Evolutionary conservation across 2,113 vertebrate genomes (phyloP).

Genomic region (Felis chaus): DNA sequence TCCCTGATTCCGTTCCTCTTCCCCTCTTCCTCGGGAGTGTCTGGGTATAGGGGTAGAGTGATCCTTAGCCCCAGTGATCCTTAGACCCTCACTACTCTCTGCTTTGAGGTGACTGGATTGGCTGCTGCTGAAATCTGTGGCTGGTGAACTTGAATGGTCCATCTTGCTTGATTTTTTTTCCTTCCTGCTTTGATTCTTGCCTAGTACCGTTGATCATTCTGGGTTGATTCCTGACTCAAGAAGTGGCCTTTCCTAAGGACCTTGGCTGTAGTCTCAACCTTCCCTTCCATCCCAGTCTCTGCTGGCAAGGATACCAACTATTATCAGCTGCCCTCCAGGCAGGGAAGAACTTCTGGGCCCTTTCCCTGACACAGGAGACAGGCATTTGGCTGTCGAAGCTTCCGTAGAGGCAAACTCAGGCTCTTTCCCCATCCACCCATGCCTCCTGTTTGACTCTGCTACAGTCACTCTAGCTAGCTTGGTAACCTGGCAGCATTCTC

Average conservation of each 20-base stretch:
- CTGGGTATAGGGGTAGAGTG: not conserved
- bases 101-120: not conserved
- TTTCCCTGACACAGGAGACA: not conserved
- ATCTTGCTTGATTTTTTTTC: not conserved
- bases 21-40: not conserved
- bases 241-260: not conserved
- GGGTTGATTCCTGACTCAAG: not conserved
- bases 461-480: not conserved
- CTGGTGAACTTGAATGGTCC: not conserved
- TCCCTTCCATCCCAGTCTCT: not conserved
- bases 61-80: not conserved
- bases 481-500: not conserved
- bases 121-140: not conserved
- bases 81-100: not conserved
- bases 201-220: not conserved
- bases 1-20: not conserved
- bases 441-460: not conserved
- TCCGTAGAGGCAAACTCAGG: not conserved
- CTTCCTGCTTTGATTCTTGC: not conserved
- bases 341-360: not conserved
- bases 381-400: not conserved
- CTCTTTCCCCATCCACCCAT: not conserved
- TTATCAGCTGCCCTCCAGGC: not conserved
- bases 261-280: not conserved
- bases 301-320: not conserved